Evolutionary conservation across 2,113 vertebrate species (phyloP).

Genomic region (Xiphorhynchus elegans): DNA sequence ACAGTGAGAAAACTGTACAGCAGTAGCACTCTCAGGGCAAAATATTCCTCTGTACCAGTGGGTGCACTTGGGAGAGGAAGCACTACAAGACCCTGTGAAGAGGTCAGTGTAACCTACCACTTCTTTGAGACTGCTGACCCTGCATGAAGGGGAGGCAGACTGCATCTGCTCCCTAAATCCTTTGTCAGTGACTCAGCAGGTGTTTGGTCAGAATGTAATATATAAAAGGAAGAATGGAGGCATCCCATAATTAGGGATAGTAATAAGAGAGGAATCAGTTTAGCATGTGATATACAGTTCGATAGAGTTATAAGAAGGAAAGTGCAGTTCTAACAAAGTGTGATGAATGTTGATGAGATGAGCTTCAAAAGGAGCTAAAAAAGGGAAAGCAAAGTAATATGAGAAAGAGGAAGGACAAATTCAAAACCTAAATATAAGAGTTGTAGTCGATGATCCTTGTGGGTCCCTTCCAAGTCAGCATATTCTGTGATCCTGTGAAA

Average conservation of each 20-base stretch:
- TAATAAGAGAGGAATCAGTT: slow-evolving; percentile 38
- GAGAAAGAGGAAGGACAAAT: background rate
- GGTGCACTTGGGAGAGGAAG: background rate
- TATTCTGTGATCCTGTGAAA: background rate
- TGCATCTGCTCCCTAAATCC: background rate
- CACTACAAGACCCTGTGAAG: fast-evolving
- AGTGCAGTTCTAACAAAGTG: background rate
- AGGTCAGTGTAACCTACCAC: background rate
- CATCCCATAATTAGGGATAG: slow-evolving; percentile 32
- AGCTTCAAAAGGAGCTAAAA: background rate
- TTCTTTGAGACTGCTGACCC: background rate
- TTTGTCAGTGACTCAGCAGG: slow-evolving; percentile 7
- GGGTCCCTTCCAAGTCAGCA: background rate
- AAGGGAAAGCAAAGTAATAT: background rate
- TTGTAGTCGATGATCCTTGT: background rate
- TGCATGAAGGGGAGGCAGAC: background rate
- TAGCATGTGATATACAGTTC: background rate
- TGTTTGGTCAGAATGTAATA: background rate
- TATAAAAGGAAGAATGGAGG: background rate
- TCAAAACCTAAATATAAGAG: background rate
- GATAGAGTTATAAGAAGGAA: background rate
- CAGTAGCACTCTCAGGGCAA: background rate
- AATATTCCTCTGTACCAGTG: background rate
- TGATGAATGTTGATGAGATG: background rate
- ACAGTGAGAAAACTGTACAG: background rate